Evolutionary conservation across 2,113 vertebrate species (phyloP), one percentile per base, ranked within the genome.

Genomic region (Empidonax traillii): DNA sequence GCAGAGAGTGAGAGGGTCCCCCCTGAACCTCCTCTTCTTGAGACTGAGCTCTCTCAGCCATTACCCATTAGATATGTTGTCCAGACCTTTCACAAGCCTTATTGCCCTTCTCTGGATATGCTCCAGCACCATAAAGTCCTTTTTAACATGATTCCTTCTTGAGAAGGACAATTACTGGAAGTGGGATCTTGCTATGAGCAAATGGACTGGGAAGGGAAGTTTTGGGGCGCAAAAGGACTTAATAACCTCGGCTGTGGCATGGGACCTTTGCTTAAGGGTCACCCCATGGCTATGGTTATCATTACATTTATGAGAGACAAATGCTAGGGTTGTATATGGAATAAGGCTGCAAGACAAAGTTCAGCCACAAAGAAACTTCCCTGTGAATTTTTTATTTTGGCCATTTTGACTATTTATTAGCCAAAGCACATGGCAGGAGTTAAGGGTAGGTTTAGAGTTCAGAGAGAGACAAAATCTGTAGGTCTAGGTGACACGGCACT

Each of bases 161-260:
- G 19, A 52, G 33, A 11, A 56, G 33, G 14, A 7, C 18, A 31
- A 0, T 30, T 63, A 5, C 8, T 2, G 0, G 5, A 25, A 31
- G 27, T 23, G 39, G 53, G 7, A 27, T n/a, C 14, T 52, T 55
- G 33, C 14, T 11, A 0, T 23, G 30, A 65, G 35, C 5, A 49
- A 4, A 39, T 27, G 5, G n/a, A 18, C 25, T 20, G 25, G 4
- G 6, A 46, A 46, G 13, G 20, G 28, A 55, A 46, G 6, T 4
- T 69, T 35, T 66, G 9, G 19, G 12, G 47, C 71, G 28, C 31
- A 44, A 21, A 71, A 65, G 18, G 17, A 23, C 16, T 56, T 47
- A 13, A 7, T 62, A 10, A 13, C 46, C 30, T 61, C n/a, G 10
- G 28, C 12, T 31, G 1, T 53, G 31, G 49, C 9, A 56, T 25